These are phyloP conservation scores for Unio delphinus DNA, from an alignment of 2,888 invertebrate genomes.

Conservation along the genomic window DNA sequence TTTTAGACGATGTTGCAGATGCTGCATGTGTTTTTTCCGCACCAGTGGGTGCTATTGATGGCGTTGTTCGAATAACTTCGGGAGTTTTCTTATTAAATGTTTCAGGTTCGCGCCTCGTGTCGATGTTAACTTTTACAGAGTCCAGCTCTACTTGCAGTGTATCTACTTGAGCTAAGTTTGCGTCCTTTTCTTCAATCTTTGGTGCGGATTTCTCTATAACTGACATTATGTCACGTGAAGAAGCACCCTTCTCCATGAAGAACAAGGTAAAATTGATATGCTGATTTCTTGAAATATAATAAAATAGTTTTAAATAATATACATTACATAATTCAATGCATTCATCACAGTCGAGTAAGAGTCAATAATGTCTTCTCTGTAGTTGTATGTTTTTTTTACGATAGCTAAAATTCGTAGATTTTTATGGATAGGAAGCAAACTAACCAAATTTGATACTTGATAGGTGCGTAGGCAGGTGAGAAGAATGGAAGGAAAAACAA, in stretches of 20 bases:
- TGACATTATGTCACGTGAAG: constrained; percentile 40
- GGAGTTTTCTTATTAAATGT: constrained; percentile 41
- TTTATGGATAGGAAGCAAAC: neutral
- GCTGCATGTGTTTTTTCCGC: neutral
- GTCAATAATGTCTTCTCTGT: neutral
- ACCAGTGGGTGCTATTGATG: neutral
- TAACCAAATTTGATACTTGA: too few relatives aligned
- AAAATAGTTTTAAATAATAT: neutral
- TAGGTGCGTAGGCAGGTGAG: neutral
- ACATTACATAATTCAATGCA: neutral
- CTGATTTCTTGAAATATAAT: constrained; percentile 34
- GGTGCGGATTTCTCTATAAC: constrained; percentile 49
- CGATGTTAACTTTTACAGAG: constrained; percentile 41
- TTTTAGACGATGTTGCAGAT: neutral
- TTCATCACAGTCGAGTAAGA: neutral
- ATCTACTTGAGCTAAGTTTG: constrained; percentile 37
- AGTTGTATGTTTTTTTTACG: neutral
- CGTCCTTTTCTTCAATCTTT: constrained; percentile 17
- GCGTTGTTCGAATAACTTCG: neutral
- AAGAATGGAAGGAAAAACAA: neutral
- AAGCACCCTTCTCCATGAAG: constrained; percentile 46
- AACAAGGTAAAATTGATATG: constrained; percentile 52
- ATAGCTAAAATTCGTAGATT: neutral
- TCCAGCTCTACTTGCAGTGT: constrained; percentile 46
- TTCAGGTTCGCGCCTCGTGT: constrained; percentile 41